A percentile compares a stretch with the other conserved stretches of the same genome.
phyloP scores from a whole-genome alignment of 2,888 invertebrate genomes.

The Nipponacmea schrenckii region DNA sequence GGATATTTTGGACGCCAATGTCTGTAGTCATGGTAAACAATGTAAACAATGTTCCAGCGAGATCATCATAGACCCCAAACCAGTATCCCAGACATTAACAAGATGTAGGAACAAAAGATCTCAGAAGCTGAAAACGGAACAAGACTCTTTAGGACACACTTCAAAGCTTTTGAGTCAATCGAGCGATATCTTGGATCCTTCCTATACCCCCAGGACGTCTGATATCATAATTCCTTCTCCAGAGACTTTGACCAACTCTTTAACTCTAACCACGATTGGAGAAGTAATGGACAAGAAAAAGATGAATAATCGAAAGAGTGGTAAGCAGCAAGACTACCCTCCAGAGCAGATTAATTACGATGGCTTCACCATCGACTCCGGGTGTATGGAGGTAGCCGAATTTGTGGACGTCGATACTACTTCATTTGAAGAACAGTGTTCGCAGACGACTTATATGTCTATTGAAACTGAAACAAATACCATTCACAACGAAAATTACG shows the following conservation, averaged over 20 bases:
- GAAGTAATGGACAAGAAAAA: too few relatives aligned
- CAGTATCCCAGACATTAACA: constrained; percentile 2
- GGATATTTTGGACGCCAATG: background rate
- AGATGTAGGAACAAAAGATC: background rate
- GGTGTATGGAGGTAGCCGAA: background rate
- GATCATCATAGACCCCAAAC: constrained; percentile 12
- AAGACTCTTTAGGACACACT: background rate
- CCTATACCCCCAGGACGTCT: too few relatives aligned
- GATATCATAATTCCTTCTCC: background rate
- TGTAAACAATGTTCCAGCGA: constrained; percentile 17
- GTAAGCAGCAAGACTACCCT: too few relatives aligned
- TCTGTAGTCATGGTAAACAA: constrained; percentile 2
- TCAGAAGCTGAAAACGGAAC: background rate
- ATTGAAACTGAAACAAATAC: too few relatives aligned
- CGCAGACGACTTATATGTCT: too few relatives aligned
- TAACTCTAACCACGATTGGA: too few relatives aligned
- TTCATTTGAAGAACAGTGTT: too few relatives aligned
- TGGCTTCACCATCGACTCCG: background rate
- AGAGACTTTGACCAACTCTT: background rate
- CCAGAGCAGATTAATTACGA: too few relatives aligned
- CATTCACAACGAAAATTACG: too few relatives aligned
- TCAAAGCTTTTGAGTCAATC: background rate
- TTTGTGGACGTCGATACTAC: background rate
- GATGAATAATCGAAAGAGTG: too few relatives aligned
- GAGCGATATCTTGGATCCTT: background rate